Evolutionary conservation across 2,113 vertebrate species (phyloP).

Genomic region (Nanorana parkeri): DNA sequence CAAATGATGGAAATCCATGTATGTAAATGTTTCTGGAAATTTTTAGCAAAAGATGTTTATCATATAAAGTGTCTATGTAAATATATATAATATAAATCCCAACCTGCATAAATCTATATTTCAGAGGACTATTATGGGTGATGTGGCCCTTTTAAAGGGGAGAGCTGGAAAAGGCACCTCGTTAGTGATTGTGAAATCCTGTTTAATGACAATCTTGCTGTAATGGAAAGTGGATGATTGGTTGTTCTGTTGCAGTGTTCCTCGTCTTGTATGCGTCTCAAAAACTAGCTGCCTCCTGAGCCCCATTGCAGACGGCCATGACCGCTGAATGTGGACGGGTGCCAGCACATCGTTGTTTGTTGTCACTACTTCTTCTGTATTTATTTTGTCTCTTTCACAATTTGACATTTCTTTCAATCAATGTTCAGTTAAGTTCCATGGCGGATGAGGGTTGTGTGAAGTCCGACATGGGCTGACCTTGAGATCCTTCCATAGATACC

Average conservation of each 20-base stretch:
- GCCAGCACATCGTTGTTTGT: neutral
- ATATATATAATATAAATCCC: too few species aligned
- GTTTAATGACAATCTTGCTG: constrained; percentile 13
- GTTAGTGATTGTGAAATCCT: neutral
- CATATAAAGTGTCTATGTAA: too few species aligned
- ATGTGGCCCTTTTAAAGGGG: neutral
- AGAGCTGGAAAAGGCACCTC: neutral
- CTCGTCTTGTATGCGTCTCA: neutral
- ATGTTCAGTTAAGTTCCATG: too few species aligned
- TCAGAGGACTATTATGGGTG: neutral
- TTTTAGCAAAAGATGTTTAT: too few species aligned
- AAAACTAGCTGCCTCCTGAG: constrained; percentile 15
- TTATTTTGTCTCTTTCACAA: neutral
- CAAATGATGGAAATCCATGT: too few species aligned
- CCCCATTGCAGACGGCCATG: neutral
- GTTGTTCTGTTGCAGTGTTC: neutral
- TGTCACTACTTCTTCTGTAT: neutral
- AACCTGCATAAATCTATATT: too few species aligned
- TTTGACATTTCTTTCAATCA: too few species aligned
- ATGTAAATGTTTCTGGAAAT: too few species aligned
- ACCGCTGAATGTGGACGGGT: neutral
- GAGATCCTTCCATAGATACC: too few species aligned
- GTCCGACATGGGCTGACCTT: too few species aligned
- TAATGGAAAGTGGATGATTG: neutral
- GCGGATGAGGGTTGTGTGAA: too few species aligned